These are phyloP conservation scores for Halictus rubicundus DNA, from an alignment of 1,140 invertebrate genomes.

Conservation along the genomic window DNA sequence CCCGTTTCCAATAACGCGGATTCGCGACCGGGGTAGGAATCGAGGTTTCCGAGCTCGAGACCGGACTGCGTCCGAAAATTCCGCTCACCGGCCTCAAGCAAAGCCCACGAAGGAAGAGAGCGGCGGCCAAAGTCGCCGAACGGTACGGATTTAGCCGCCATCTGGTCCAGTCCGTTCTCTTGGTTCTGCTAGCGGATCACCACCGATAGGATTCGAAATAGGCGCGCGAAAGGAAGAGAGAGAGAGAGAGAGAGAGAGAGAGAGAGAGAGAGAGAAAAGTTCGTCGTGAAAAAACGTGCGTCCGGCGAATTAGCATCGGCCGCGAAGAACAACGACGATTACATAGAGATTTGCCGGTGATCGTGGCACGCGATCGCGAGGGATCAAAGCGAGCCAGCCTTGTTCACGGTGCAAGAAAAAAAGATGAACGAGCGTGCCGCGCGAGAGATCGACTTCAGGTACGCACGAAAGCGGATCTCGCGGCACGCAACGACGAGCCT, in stretches of 20 bases:
- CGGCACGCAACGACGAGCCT: too few species aligned
- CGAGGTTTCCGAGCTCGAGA: too few species aligned
- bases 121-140: slow-evolving; percentile 42
- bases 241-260: too few species aligned
- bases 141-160: slow-evolving; percentile 61
- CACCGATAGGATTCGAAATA: slow-evolving; percentile 57
- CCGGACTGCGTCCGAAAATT: neutral
- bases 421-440: neutral
- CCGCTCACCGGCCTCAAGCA: neutral
- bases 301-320: neutral
- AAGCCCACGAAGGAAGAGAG: neutral
- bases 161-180: slow-evolving; percentile 56
- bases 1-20: too few species aligned
- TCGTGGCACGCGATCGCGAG: neutral
- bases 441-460: neutral
- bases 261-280: neutral
- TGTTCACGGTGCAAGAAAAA: neutral
- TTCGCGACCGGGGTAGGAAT: too few species aligned
- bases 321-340: neutral
- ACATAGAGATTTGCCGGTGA: neutral
- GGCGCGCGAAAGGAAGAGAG: too few species aligned
- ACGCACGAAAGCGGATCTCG: neutral
- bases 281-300: too few species aligned
- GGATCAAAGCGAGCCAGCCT: neutral
- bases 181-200: slow-evolving; percentile 43